Conservation (phyloP, 2,888 invertebrate species). For the Nudaria mundana region DNA sequence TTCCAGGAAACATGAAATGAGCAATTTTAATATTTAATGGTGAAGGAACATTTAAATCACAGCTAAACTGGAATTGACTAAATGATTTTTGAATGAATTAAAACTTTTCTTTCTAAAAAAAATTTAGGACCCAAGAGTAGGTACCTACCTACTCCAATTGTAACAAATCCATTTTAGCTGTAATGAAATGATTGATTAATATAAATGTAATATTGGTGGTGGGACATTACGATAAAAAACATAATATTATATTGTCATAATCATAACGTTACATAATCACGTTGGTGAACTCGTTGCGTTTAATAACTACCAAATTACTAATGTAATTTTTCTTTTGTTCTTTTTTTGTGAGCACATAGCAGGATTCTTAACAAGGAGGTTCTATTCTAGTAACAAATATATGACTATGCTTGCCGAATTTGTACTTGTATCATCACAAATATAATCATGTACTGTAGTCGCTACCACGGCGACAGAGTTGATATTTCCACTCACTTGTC, state of each 20-base stretch:
- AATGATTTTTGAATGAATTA: slow-evolving; percentile 1
- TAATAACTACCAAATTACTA: slow-evolving; percentile 65
- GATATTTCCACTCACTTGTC: slow-evolving; percentile 83
- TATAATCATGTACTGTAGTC: slow-evolving; percentile 52
- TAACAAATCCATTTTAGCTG: slow-evolving; percentile 26
- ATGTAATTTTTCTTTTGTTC: slow-evolving; percentile 74
- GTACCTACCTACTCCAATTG: not conserved
- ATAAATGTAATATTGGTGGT: slow-evolving; percentile 46
- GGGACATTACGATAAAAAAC: slow-evolving; percentile 38
- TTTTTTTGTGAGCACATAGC: slow-evolving; percentile 78
- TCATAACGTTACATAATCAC: slow-evolving; percentile 37
- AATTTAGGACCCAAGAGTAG: no score
- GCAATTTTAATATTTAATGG: slow-evolving; percentile 22
- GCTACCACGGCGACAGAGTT: slow-evolving; percentile 52
- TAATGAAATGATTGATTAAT: slow-evolving; percentile 27
- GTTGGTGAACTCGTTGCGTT: slow-evolving; percentile 43
- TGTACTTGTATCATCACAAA: slow-evolving; percentile 55
- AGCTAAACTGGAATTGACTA: slow-evolving; percentile 11
- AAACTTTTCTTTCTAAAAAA: not conserved
- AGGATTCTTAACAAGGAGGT: slow-evolving; percentile 79
- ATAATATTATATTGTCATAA: slow-evolving; percentile 36
- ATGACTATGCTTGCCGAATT: slow-evolving; percentile 74
- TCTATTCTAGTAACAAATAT: slow-evolving; percentile 72
- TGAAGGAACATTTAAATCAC: not conserved
- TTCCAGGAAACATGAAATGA: no score